phyloP scores from a whole-genome alignment of 2,113 vertebrate species.

The Blennius ocellaris region DNA sequence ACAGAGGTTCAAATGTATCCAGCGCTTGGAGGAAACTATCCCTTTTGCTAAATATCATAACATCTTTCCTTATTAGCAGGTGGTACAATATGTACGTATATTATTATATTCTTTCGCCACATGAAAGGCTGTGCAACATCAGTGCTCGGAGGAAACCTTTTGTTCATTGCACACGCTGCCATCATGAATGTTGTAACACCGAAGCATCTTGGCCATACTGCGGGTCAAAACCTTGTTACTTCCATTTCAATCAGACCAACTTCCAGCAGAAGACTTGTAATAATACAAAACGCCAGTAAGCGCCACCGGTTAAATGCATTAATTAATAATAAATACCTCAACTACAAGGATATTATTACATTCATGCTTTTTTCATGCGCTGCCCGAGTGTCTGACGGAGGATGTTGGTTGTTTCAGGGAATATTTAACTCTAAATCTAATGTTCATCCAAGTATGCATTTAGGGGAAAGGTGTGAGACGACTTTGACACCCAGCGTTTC shows the following conservation, averaged over 20 bases:
- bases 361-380: neutral
- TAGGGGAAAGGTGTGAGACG: conserved; percentile 21
- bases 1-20: conserved; percentile 48
- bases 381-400: neutral
- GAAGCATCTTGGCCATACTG: conserved; percentile 1
- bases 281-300: neutral
- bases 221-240: conserved; percentile 3
- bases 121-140: conserved; percentile 32
- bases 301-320: neutral
- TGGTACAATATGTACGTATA: conserved; percentile 40
- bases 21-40: conserved; percentile 42
- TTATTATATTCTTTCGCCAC: neutral
- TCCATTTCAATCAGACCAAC: neutral
- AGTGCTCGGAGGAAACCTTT: conserved; percentile 19
- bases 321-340: conserved; percentile 6
- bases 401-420: conserved; percentile 25
- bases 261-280: neutral
- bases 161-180: conserved; percentile 37
- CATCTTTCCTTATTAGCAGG: conserved; percentile 41
- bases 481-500: conserved; percentile 33
- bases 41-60: conserved; percentile 45
- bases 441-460: conserved; percentile 40
- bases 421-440: conserved; percentile 11
- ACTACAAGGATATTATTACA: neutral
- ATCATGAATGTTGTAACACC: conserved; percentile 35